Evolutionary conservation across 92 coral and sea anemone genomes (phyloP), one percentile per base, ranked within the genome.

Genomic region (Actinernus sp.): DNA sequence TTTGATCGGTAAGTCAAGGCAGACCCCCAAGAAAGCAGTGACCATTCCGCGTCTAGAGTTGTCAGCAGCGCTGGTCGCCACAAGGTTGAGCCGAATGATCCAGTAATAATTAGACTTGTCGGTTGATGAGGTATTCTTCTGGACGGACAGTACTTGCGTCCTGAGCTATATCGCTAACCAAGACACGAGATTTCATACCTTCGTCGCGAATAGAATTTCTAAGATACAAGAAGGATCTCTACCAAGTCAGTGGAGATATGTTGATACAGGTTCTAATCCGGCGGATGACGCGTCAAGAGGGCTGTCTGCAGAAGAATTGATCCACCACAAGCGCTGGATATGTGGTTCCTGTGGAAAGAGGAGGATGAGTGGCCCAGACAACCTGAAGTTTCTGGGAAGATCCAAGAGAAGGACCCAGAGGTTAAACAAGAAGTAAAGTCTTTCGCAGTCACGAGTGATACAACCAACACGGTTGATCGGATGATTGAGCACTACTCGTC

Each of bases 271-370:
- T 45, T 49, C 47, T 13, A 74, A 74, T 31, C 74, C 74, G 2
- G 74, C 84, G n/a, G 69, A 65, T 65, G 76, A 76, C 37, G 76
- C 74, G 11, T 76, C 69, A 10, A 18, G 84, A 47, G 76, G 77
- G 17, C 14, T 67, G 32, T 57, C 76, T 12, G 70, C 63, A 5
- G 77, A 66, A 38, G 77, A 58, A 22, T 28, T 78, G 11, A 17
- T 67, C 0, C 23, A 26, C 23, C 30, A 28, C 23, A 57, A 43
- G 34, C 45, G 76, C 14, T 77, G 84, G 76, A 54, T 43, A 23
- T 38, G 19, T 47, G 71, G 84, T 78, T 77, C 43, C 54, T 67
- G 58, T 48, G 68, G 61, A 34, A 44, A 34, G 31, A 37, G 8
- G 76, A 76, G 37, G 58, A 36, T 2, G 18, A 5, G 12, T 76